These are phyloP conservation scores for Ascaphus truei DNA, from an alignment of 2,113 vertebrate species.

Conservation along the genomic window DNA sequence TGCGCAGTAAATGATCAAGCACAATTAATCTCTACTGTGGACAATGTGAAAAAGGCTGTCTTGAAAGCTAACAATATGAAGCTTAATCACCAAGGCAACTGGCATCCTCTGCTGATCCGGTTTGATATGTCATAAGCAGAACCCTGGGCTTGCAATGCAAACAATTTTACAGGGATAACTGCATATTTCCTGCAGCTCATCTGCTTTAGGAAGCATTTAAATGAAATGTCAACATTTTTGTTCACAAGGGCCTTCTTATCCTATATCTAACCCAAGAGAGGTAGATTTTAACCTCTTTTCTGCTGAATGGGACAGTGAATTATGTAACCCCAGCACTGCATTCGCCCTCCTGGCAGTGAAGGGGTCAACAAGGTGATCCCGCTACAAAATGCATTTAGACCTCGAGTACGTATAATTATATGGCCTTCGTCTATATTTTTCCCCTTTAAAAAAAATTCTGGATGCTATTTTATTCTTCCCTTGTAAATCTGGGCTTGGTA, in stretches of 20 bases:
- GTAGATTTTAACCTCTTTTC: not conserved
- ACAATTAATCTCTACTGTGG: constrained; percentile 26
- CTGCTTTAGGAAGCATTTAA: not conserved
- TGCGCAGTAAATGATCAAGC: not conserved
- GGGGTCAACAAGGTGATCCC: too few species aligned
- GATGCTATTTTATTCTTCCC: too few species aligned
- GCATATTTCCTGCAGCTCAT: constrained; percentile 4
- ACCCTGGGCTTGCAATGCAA: constrained; percentile 19
- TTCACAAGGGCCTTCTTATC: constrained; percentile 11
- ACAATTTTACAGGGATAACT: constrained; percentile 13
- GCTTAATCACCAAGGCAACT: constrained; percentile 33
- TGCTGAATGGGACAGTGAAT: not conserved
- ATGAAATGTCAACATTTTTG: constrained; percentile 12
- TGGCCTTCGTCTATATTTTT: too few species aligned
- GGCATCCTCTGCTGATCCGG: constrained; percentile 23
- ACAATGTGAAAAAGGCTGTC: constrained; percentile 33
- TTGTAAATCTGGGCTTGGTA: too few species aligned
- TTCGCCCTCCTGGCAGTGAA: too few species aligned
- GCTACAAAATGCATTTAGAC: too few species aligned
- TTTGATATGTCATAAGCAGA: constrained; percentile 37
- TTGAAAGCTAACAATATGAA: constrained; percentile 37
- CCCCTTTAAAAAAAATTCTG: too few species aligned
- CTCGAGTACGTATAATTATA: too few species aligned
- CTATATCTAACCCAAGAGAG: not conserved
- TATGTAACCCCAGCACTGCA: too few species aligned